phyloP scores from a whole-genome alignment of 2,888 invertebrate species.

The Aspidapion aeneum region DNA sequence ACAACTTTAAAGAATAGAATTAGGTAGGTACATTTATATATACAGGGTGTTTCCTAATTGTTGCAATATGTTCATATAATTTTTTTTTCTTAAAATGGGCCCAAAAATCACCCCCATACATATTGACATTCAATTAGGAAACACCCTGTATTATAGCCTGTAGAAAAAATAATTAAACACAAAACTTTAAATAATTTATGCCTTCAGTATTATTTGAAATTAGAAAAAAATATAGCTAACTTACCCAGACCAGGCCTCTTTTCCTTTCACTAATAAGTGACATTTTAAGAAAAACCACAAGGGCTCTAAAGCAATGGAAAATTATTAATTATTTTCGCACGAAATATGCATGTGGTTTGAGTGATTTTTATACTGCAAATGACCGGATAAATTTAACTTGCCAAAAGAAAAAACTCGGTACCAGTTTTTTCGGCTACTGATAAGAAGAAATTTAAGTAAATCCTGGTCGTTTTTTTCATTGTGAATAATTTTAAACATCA shows the following conservation, averaged over 20 bases:
- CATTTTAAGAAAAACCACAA: neutral
- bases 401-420: neutral
- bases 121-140: no score
- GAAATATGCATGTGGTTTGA: neutral
- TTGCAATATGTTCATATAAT: no score
- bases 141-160: no score
- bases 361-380: neutral
- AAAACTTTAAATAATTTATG: neutral
- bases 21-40: no score
- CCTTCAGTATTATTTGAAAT: neutral
- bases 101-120: no score
- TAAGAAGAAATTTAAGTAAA: neutral
- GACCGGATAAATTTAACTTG: neutral
- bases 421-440: neutral
- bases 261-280: neutral
- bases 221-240: neutral
- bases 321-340: neutral
- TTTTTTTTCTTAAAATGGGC: no score
- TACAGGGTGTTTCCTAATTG: no score
- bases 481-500: neutral
- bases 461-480: neutral
- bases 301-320: neutral
- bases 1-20: no score
- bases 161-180: neutral
- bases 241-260: neutral